Evolutionary conservation across 2,888 invertebrate genomes (phyloP).

Genomic region (Drosophila picticornis): DNA sequence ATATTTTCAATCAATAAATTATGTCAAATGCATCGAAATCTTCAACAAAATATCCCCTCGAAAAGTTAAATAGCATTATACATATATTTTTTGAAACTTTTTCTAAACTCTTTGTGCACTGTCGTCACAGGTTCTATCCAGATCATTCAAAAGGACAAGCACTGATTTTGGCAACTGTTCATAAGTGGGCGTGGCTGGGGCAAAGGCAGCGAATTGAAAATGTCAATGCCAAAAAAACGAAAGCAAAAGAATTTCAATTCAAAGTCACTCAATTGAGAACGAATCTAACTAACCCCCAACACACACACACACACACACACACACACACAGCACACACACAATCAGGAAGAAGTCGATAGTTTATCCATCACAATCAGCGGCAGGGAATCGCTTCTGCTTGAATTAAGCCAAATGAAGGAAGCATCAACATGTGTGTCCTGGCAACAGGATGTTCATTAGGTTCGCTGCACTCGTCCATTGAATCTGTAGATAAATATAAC

Average conservation of each 20-base stretch:
- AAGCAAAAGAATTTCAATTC: constrained; percentile 68
- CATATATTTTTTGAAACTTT: background rate
- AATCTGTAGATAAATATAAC: constrained; percentile 58
- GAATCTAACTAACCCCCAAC: constrained; percentile 30
- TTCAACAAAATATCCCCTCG: background rate
- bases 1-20: constrained; percentile 40
- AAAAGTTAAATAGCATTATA: background rate
- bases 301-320: background rate
- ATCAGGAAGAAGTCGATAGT: constrained; percentile 53
- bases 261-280: constrained; percentile 67
- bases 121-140: constrained; percentile 14
- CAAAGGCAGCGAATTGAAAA: constrained; percentile 36
- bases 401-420: constrained; percentile 60
- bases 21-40: constrained; percentile 16
- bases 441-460: constrained; percentile 78
- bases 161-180: constrained; percentile 61
- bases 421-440: constrained; percentile 17
- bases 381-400: constrained; percentile 77
- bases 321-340: background rate
- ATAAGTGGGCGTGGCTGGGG: constrained; percentile 51
- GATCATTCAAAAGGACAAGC: constrained; percentile 23
- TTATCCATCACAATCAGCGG: constrained; percentile 80
- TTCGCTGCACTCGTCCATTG: constrained; percentile 75
- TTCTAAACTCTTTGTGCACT: background rate
- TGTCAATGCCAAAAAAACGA: constrained; percentile 60